Percentiles rank a stretch among this genome's conserved stretches.
phyloP scores from a whole-genome alignment of 2,797 vertebrate genomes.

The Chrysocyon brachyurus region DNA sequence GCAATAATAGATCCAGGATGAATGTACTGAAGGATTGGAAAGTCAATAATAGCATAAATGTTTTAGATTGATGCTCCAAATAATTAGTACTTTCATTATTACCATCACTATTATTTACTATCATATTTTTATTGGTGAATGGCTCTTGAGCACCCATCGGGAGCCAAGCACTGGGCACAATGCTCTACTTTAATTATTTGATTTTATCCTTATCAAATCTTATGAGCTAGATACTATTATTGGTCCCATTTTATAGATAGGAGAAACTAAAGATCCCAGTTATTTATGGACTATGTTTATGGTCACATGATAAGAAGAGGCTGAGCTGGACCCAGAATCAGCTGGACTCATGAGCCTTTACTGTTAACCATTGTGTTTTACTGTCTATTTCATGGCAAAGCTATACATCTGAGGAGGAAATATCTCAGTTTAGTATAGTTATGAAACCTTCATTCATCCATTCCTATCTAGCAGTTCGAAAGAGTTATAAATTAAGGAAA shows the following conservation, averaged over 20 bases:
- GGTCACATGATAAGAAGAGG: not conserved
- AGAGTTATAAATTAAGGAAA: constrained; percentile 15
- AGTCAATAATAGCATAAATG: not conserved
- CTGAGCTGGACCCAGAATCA: not conserved
- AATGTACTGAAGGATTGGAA: not conserved
- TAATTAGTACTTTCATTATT: not conserved
- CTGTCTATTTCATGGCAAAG: not conserved
- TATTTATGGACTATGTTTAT: not conserved
- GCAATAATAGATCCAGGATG: not conserved
- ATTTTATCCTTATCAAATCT: constrained; percentile 28
- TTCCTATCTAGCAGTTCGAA: not conserved
- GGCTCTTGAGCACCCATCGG: not conserved
- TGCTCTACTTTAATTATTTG: not conserved
- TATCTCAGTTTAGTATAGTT: not conserved
- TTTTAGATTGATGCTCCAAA: not conserved
- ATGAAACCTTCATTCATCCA: not conserved
- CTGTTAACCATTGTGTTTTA: not conserved
- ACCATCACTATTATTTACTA: not conserved
- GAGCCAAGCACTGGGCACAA: not conserved
- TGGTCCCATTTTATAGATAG: constrained; percentile 12
- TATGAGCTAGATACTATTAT: not conserved
- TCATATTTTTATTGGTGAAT: not conserved
- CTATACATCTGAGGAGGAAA: not conserved
- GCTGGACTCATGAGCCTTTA: not conserved
- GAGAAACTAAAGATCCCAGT: not conserved